phyloP scores from a whole-genome alignment of 1,140 invertebrate species.

The Drosophila yakuba region DNA sequence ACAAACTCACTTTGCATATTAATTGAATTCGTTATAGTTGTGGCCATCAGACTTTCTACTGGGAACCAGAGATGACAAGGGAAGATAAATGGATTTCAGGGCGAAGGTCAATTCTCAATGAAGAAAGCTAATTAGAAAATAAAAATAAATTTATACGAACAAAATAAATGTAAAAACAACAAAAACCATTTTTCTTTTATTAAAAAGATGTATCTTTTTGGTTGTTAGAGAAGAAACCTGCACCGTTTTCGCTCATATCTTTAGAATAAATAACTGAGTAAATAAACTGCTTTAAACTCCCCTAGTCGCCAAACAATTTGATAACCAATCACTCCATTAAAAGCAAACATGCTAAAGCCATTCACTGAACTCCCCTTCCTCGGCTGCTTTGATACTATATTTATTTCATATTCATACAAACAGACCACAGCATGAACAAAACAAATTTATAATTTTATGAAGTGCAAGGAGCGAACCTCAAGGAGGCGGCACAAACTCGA shows the following conservation, averaged over 20 bases:
- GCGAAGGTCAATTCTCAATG: constrained; percentile 5
- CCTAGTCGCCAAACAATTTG: no score
- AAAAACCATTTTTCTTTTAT: no score
- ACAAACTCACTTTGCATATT: constrained; percentile 55
- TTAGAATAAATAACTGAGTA: no score
- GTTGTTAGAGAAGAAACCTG: no score
- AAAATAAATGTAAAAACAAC: no score
- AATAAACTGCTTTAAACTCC: no score
- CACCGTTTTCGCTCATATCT: no score
- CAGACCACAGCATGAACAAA: constrained; percentile 20
- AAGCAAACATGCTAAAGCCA: not conserved
- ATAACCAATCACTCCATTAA: no score
- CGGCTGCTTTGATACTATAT: not conserved
- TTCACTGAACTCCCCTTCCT: not conserved
- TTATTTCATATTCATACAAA: constrained; percentile 1
- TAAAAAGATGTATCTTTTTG: no score
- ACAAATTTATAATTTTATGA: constrained; percentile 23
- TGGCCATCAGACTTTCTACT: constrained; percentile 3
- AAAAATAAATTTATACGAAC: not conserved
- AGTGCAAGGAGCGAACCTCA: constrained; percentile 4
- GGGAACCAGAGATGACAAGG: not conserved
- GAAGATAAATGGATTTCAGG: constrained; percentile 39
- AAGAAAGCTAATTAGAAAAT: constrained; percentile 5
- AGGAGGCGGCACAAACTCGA: constrained; percentile 4
- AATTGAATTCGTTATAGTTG: constrained; percentile 60